Evolutionary conservation across 2,797 vertebrate species (phyloP), one percentile per base, ranked within the genome.

Genomic region (Melanotaenia boesemani): DNA sequence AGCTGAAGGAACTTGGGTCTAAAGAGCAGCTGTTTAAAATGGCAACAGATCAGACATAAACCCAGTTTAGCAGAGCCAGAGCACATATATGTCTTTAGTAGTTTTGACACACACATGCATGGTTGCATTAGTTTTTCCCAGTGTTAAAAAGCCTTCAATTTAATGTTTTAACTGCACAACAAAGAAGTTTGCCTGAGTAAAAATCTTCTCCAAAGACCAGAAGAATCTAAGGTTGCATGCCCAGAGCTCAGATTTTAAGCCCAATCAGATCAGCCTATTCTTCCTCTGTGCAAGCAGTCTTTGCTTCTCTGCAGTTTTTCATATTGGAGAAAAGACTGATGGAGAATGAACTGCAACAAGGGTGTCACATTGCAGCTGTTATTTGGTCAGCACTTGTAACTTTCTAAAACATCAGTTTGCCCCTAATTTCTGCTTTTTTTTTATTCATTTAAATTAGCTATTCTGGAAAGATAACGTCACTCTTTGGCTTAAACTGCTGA

Each of bases 1-100:
- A 24, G 20, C 63, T 50, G 32, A 0, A 26, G 61, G 24, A 79
- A 83, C 58, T 81, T 72, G 22, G 74, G 7, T 70, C 56, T 61
- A 63, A 44, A 8, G 58, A 50, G 57, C 65, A 79, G 67, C 36
- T 54, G 44, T 44, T 52, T 4, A 9, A 36, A 37, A 56, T 55
- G 61, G 36, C 20, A 39, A 16, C 67, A 34, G 16, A 4, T 52
- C 63, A 39, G 20, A 3, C 56, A 2, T 16, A 34, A 76, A 58
- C 56, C 50, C 5, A 44, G 8, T 15, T 57, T n/a, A 26, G 46
- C 3, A 24, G 52, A 54, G 11, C 4, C 50, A n/a, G 16, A 13
- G 24, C 9, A 15, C 24, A 22, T 5, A 20, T 5, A 1, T 54
- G 12, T 15, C 24, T 26, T 13, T 26, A 55, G 24, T 6, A 13